Conservation (phyloP, 1,140 invertebrate genomes). For the Brachionus rubens region DNA sequence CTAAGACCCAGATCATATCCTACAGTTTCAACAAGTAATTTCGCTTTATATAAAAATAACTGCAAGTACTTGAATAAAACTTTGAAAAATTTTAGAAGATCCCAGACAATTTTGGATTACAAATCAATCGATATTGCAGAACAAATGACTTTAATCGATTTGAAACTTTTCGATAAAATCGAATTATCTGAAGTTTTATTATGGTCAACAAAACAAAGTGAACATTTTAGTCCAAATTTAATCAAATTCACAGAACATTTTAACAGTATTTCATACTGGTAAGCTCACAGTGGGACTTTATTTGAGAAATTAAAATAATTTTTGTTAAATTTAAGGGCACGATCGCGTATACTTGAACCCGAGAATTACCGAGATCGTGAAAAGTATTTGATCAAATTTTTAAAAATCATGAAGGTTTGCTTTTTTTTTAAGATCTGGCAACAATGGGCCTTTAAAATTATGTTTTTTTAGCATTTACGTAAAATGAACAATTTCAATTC, state of each 20-base stretch:
- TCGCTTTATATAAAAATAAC: not conserved
- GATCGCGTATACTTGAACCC: conserved; percentile 73
- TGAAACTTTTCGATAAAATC: conserved; percentile 90
- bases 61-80: conserved; percentile 60
- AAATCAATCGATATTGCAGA: conserved; percentile 88
- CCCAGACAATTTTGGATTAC: conserved; percentile 72
- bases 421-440: not conserved
- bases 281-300: conserved; percentile 26
- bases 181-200: conserved; percentile 88
- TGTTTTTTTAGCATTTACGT: conserved; percentile 65
- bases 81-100: not conserved
- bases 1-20: not conserved
- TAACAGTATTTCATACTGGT: conserved; percentile 99
- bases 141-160: conserved; percentile 95
- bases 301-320: not conserved
- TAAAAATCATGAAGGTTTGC: conserved; percentile 89
- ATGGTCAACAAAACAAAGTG: conserved; percentile 94
- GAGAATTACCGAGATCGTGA: conserved; percentile 88
- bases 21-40: conserved; percentile 1
- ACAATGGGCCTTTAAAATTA: not conserved
- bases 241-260: conserved; percentile 97
- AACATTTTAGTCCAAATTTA: conserved; percentile 90
- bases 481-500: conserved; percentile 99
- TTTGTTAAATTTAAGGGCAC: conserved; percentile 66
- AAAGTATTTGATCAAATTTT: conserved; percentile 89